A percentile compares a stretch with the other conserved stretches of the same genome.
phyloP scores from a whole-genome alignment of 2,888 invertebrate genomes.

The Ormyrus thymus region DNA sequence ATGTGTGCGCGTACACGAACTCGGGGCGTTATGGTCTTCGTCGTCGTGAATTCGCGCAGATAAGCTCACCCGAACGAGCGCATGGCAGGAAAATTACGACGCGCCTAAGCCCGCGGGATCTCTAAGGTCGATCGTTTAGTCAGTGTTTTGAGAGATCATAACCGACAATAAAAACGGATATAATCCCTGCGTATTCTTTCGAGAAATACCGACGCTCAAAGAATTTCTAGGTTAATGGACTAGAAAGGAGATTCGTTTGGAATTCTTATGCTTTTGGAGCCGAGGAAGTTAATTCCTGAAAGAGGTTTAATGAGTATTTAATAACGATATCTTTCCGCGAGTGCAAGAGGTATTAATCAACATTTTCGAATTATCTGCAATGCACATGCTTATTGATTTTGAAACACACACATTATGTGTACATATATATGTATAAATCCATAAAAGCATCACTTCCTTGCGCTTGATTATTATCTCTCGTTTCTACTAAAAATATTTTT shows the following conservation, averaged over 20 bases:
- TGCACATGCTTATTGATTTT: too few relatives aligned
- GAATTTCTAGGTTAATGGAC: slow-evolving; percentile 9
- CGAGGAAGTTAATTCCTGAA: neutral
- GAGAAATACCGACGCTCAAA: neutral
- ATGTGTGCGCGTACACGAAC: slow-evolving; percentile 9
- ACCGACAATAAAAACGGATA: too few relatives aligned
- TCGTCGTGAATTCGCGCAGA: slow-evolving; percentile 12
- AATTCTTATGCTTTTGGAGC: neutral
- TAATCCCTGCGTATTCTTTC: neutral
- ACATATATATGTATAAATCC: too few relatives aligned
- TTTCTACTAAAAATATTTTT: too few relatives aligned
- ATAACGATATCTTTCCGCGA: neutral
- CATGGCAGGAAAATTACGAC: slow-evolving; percentile 8
- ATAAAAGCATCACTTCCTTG: too few relatives aligned
- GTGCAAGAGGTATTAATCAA: too few relatives aligned
- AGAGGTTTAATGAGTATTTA: slow-evolving; percentile 17
- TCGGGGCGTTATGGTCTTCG: slow-evolving; percentile 21
- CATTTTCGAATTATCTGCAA: too few relatives aligned
- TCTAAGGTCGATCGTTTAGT: slow-evolving; percentile 1
- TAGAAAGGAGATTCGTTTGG: slow-evolving; percentile 9
- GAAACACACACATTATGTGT: too few relatives aligned
- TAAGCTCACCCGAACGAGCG: neutral
- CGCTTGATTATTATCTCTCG: too few relatives aligned
- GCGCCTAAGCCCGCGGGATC: slow-evolving; percentile 18
- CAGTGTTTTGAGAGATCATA: slow-evolving; percentile 6